These are phyloP conservation scores for Platichthys stellatus DNA, from an alignment of 2,113 vertebrate genomes.

Conservation along the genomic window DNA sequence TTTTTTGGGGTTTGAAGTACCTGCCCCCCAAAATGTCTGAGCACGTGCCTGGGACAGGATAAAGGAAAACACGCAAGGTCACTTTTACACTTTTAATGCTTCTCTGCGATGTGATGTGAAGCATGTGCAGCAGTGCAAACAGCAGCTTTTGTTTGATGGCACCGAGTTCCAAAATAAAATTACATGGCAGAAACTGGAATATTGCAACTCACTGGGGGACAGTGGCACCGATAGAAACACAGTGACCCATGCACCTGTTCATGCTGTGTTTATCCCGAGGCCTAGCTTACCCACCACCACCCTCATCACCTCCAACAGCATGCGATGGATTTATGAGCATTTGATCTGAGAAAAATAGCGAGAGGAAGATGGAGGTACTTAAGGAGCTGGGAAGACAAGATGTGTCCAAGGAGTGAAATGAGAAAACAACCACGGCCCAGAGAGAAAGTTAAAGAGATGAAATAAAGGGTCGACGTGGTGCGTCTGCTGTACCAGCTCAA, in stretches of 20 bases:
- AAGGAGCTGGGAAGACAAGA: slow-evolving; percentile 21
- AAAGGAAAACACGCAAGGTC: background rate
- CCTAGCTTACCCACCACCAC: background rate
- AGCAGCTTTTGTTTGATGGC: slow-evolving; percentile 22
- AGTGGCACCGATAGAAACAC: background rate
- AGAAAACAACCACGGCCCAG: slow-evolving; percentile 37
- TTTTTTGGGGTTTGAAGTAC: no score
- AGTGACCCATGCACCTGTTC: slow-evolving; percentile 29
- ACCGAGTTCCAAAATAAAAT: slow-evolving; percentile 54
- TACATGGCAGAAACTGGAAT: slow-evolving; percentile 12
- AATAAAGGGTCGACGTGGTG: slow-evolving; percentile 35
- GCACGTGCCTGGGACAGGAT: background rate
- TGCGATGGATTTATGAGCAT: slow-evolving; percentile 61
- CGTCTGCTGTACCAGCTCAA: slow-evolving; percentile 26
- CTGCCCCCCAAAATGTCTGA: no score
- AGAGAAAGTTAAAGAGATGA: slow-evolving; percentile 49
- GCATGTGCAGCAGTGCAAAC: background rate
- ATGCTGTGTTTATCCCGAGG: slow-evolving; percentile 12
- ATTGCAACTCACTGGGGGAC: slow-evolving; percentile 29
- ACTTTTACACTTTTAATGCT: background rate
- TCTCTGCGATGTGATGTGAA: background rate
- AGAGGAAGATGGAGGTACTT: slow-evolving; percentile 24
- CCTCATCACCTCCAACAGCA: slow-evolving; percentile 24
- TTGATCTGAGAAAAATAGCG: slow-evolving; percentile 31
- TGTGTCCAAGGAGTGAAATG: slow-evolving; percentile 41